Evolutionary conservation across 2,888 invertebrate genomes (phyloP), one percentile per base, ranked within the genome.

Genomic region (Apamea sordens): DNA sequence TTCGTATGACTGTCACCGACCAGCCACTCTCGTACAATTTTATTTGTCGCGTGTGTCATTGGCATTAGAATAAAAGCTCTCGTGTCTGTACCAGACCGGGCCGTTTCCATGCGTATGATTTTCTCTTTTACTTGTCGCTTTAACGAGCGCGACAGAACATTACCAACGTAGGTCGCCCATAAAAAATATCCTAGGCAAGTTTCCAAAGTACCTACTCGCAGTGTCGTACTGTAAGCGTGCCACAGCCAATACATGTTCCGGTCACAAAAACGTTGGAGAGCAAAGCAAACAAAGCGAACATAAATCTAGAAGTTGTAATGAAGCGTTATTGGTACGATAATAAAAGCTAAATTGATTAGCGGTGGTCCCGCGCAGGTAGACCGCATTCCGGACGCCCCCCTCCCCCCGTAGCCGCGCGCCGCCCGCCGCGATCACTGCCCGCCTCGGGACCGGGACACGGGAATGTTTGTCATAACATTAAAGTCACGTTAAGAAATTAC

Each of bases 311-410:
- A 93, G 92, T 93, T 91, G 94, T 96, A 96, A 96, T 96, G 95
- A 96, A 96, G 94, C 95, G 94, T 95, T 95, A 95, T 96, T 94
- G 94, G 94, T 93, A 94, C 94, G 94, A 95, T 96, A 96, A 96
- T 96, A 96, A 96, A 93, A 95, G 95, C 93, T 96, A 96, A 96
- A 96, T 96, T 96, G 97, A 97, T 97, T 96, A 96, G 96, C 94
- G 94, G 95, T 94, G 95, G 95, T 94, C 95, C 93, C 93, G 93
- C 93, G 94, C 96, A 96, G 96, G 97, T 96, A 96, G 95, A 93
- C 95, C 94, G 94, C 97, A 96, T 96, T 96, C 96, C 96, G 90
- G 90, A 74, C 87, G 83, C 81, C 87, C 90, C 89, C 90, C 88
- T 86, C 85, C 90, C 67, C 74, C 90, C 84, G 7, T 8, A 4